Evolutionary conservation across 92 coral and sea anemone genomes (phyloP).

Genomic region (Montipora capitata): DNA sequence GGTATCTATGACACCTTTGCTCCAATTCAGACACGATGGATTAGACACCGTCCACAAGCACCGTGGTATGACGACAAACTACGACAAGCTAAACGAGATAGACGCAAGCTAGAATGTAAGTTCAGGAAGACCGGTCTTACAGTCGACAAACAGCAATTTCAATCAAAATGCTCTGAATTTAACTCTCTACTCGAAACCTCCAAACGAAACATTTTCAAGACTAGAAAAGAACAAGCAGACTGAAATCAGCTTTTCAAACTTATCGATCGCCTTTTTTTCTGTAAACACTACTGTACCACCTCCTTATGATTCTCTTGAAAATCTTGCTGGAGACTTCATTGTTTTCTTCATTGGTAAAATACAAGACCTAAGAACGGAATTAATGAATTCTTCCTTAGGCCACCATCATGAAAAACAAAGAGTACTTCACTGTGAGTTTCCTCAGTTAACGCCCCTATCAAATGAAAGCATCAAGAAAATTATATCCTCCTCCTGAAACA

Average conservation of each 20-base stretch:
- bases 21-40: neutral
- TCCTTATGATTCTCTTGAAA: slow-evolving; percentile 19
- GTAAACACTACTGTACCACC: slow-evolving; percentile 18
- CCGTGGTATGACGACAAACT: slow-evolving; percentile 26
- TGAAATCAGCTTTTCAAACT: slow-evolving; percentile 17
- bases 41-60: slow-evolving; percentile 25
- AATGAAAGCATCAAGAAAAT: slow-evolving; percentile 3
- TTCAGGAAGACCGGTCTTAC: slow-evolving; percentile 40
- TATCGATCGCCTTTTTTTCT: slow-evolving; percentile 14
- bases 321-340: slow-evolving; percentile 50
- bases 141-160: slow-evolving; percentile 25
- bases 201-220: too few relatives aligned
- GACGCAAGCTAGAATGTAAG: slow-evolving; percentile 34
- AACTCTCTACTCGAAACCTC: slow-evolving; percentile 11
- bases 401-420: neutral
- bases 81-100: slow-evolving; percentile 25
- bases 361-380: slow-evolving; percentile 4
- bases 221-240: too few relatives aligned
- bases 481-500: neutral
- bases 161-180: slow-evolving; percentile 10
- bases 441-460: neutral
- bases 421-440: neutral
- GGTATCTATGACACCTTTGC: slow-evolving; percentile 1
- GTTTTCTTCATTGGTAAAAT: slow-evolving; percentile 19
- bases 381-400: neutral